phyloP scores from a whole-genome alignment of 2,113 vertebrate species.

The Oreochromis aureus region DNA sequence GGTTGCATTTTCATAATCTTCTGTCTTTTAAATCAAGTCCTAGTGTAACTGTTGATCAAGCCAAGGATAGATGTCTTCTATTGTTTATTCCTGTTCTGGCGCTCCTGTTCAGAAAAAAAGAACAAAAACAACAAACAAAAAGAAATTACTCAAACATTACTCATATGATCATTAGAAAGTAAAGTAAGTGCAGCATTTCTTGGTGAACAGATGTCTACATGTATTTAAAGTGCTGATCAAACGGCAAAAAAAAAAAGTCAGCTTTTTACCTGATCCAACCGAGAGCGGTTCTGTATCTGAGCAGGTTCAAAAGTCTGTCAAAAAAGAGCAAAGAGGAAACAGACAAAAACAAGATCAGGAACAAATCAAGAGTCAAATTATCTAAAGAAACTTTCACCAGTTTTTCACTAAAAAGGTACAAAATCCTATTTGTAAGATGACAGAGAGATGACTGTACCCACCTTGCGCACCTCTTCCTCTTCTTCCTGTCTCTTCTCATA shows the following conservation, averaged over 20 bases:
- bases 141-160: not conserved
- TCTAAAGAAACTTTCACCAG: not conserved
- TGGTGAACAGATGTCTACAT: not conserved
- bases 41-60: slow-evolving; percentile 77
- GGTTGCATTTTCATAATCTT: slow-evolving; percentile 68
- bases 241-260: not conserved
- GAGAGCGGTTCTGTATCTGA: slow-evolving; percentile 63
- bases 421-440: not conserved
- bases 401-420: not conserved
- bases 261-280: slow-evolving; percentile 64
- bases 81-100: slow-evolving; percentile 90
- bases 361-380: not conserved
- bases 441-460: slow-evolving; percentile 47
- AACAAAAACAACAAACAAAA: slow-evolving; percentile 3
- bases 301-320: slow-evolving; percentile 68
- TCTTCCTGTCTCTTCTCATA: slow-evolving; percentile 96
- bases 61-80: slow-evolving; percentile 76
- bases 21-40: slow-evolving; percentile 71
- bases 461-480: slow-evolving; percentile 93
- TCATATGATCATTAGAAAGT: not conserved
- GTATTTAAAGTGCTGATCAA: not conserved
- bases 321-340: not conserved
- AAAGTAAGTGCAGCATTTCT: not conserved
- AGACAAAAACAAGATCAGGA: not conserved
- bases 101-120: slow-evolving; percentile 76